Percentiles rank a stretch among this genome's conserved stretches.
Evolutionary conservation across 2,888 invertebrate species (phyloP).

Genomic region (Pteria penguin): DNA sequence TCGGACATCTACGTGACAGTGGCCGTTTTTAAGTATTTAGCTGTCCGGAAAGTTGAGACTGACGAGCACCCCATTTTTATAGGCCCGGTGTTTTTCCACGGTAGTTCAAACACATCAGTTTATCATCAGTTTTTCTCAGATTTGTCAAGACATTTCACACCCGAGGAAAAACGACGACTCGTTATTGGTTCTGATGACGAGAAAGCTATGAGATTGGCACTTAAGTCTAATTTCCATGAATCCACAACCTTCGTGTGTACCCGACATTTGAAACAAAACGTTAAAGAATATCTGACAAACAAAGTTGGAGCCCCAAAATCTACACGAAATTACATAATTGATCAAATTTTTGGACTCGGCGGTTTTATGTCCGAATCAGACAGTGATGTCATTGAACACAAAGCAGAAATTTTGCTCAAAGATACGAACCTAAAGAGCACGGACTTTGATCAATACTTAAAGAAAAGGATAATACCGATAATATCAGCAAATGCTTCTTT

Average conservation of each 20-base stretch:
- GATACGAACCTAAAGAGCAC: not conserved
- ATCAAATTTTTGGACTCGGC: not conserved
- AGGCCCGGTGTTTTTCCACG: conserved; percentile 9
- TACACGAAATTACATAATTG: not conserved
- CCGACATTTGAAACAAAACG: conserved; percentile 11
- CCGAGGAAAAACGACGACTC: not conserved
- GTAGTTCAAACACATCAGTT: not conserved
- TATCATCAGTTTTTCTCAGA: conserved; percentile 18
- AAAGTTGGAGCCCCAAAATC: not conserved
- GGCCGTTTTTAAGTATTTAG: conserved; percentile 7
- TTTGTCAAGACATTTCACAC: conserved; percentile 1
- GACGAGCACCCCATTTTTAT: conserved; percentile 7
- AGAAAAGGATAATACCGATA: not conserved
- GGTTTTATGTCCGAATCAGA: not conserved
- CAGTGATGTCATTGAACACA: not conserved
- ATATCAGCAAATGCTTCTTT: not conserved
- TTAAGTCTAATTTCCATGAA: not conserved
- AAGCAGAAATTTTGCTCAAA: not conserved
- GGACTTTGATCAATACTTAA: not conserved
- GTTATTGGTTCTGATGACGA: conserved; percentile 9
- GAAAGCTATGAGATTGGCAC: not conserved
- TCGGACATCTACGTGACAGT: conserved; percentile 13
- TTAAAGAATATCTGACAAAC: not conserved
- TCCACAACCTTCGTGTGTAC: conserved; percentile 3
- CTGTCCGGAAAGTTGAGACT: not conserved